Conservation (phyloP, 1,140 invertebrate species). For the Magallana gigas region DNA sequence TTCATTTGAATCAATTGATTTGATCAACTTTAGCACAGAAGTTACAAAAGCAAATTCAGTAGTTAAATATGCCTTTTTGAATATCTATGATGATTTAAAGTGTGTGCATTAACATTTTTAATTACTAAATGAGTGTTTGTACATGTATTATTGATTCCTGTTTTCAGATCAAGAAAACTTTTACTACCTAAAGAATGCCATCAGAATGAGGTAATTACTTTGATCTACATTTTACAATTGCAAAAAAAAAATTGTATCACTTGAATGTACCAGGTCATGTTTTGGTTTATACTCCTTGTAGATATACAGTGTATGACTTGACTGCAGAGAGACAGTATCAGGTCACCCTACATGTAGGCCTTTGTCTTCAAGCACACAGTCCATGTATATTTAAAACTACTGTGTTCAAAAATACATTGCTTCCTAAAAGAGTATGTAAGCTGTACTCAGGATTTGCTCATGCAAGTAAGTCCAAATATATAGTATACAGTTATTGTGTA, state of each 20-base stretch:
- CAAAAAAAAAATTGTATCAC: too few relatives aligned
- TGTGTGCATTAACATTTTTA: too few relatives aligned
- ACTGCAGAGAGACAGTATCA: neutral
- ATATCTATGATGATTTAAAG: too few relatives aligned
- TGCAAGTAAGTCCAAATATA: constrained; percentile 10
- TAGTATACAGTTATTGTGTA: too few relatives aligned
- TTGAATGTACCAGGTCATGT: too few relatives aligned
- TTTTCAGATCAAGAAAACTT: constrained; percentile 12
- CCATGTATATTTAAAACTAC: neutral
- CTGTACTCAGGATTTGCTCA: constrained; percentile 10
- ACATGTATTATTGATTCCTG: neutral
- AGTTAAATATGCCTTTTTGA: too few relatives aligned
- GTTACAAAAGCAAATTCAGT: too few relatives aligned
- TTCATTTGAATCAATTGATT: too few relatives aligned
- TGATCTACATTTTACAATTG: too few relatives aligned
- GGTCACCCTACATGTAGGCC: neutral
- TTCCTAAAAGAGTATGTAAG: constrained; percentile 18
- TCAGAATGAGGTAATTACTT: constrained; percentile 24
- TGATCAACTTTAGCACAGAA: too few relatives aligned
- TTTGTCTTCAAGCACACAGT: neutral
- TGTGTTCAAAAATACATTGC: neutral
- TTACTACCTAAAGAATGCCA: constrained; percentile 22
- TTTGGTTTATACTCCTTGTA: neutral
- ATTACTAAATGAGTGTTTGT: too few relatives aligned
- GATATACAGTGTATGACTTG: constrained; percentile 15